A percentile compares a stretch with the other conserved stretches of the same genome.
These are phyloP conservation scores for Phrynocephalus vlangalii DNA, from an alignment of 2,797 vertebrate genomes.

Conservation along the genomic window DNA sequence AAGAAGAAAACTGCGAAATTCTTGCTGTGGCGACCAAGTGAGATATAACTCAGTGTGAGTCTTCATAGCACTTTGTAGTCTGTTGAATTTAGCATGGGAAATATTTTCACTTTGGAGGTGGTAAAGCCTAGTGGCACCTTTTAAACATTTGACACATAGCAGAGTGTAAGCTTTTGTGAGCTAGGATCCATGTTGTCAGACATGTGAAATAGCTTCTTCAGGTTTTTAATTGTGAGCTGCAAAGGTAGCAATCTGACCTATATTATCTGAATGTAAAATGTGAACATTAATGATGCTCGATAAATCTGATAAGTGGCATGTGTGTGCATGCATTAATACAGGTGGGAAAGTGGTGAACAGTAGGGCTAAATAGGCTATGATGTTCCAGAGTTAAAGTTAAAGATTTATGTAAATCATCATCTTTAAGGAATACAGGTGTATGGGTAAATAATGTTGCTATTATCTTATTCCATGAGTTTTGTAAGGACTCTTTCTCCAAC, in stretches of 20 bases:
- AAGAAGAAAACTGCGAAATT: slow-evolving; percentile 1
- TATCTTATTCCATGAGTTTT: not conserved
- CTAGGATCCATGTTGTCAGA: not conserved
- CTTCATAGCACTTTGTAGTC: not conserved
- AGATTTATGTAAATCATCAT: not conserved
- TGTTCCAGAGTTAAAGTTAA: not conserved
- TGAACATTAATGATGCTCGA: not conserved
- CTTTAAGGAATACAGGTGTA: not conserved
- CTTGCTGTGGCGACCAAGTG: not conserved
- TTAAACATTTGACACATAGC: not conserved
- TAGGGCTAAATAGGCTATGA: not conserved
- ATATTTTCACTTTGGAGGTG: not conserved
- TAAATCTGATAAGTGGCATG: no score
- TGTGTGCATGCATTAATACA: not conserved
- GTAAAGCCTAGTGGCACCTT: not conserved
- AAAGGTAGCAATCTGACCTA: not conserved
- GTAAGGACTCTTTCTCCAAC: not conserved
- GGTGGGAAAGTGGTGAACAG: not conserved
- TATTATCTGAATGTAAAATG: not conserved
- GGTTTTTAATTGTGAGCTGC: not conserved
- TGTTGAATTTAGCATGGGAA: slow-evolving; percentile 3
- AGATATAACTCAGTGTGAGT: not conserved
- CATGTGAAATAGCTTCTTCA: no score
- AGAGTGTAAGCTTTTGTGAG: not conserved
- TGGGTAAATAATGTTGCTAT: no score